Evolutionary conservation across 2,888 invertebrate genomes (phyloP), one percentile per base, ranked within the genome.

Genomic region (Boloria euphrosyne): DNA sequence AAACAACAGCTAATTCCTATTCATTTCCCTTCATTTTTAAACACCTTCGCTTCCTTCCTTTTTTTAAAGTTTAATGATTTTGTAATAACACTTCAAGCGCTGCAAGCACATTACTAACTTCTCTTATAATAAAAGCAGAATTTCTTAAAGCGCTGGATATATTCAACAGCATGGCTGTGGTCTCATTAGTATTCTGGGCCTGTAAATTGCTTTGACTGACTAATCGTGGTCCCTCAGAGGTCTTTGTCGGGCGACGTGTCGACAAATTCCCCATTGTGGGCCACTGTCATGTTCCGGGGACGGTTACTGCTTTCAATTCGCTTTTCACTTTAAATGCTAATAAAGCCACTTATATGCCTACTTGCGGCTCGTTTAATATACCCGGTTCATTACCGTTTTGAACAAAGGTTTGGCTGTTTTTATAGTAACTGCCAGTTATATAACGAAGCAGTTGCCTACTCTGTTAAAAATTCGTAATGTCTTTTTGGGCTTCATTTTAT

Each of bases 191-290:
- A 88, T 87, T 81, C 85, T 64, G 73, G 73, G 65, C 70, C 75
- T 69, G 71, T 78, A 74, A 78, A 76, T 75, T 72, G 73, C 73
- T 74, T 75, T 75, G 80, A 79, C 81, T 85, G 86, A 87, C 85
- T 85, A 87, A 88, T 86, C 82, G 84, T 79, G 77, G 53, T 77
- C 80, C 78, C 83, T 81, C 75, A 76, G 57, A 55, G 75, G 76
- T 78, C 85, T 86, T 89, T 89, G 88, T 87, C 86, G 86, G 85
- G 77, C 72, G 62, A 73, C 68, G 75, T 78, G 80, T 78, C 79
- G 79, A 82, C 81, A 77, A 77, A 81, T 80, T 80, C 78, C 76
- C 75, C 78, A 79, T 83, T 84, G 82, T 84, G 77, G 58, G 61
- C 61, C 57, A 63, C 46, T 63, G 70, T 75, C 76, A 76, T 76